Evolutionary conservation across 30 jellyfish, hydroid and myxozoan species (phyloP).

Genomic region (Cassiopea andromeda): DNA sequence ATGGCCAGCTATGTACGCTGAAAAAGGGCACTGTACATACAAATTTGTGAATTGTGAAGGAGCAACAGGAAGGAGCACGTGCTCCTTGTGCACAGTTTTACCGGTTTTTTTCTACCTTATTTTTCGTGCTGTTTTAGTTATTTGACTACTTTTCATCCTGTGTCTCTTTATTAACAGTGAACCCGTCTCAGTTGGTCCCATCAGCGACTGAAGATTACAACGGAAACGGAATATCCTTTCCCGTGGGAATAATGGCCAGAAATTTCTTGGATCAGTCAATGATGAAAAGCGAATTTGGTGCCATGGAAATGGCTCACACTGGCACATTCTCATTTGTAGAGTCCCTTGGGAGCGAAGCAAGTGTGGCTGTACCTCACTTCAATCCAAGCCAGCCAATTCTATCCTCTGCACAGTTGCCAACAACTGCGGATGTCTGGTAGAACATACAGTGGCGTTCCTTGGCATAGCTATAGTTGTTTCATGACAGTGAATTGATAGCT

Average conservation of each 20-base stretch:
- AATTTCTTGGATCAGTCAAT: slow-evolving; percentile 58
- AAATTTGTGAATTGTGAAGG: too few relatives aligned
- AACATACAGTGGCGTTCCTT: background rate
- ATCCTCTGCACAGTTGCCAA: slow-evolving; percentile 45
- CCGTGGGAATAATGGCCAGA: slow-evolving; percentile 49
- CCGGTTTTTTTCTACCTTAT: background rate
- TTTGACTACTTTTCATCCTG: background rate
- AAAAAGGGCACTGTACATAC: too few relatives aligned
- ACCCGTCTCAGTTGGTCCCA: slow-evolving; percentile 49
- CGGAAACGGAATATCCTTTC: slow-evolving; percentile 55
- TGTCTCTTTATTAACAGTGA: background rate
- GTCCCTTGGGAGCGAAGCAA: slow-evolving; percentile 42
- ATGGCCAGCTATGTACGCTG: too few relatives aligned
- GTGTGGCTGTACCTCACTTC: slow-evolving; percentile 27
- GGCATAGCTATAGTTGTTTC: background rate
- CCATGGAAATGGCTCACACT: slow-evolving; percentile 49
- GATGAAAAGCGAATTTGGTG: slow-evolving; percentile 54
- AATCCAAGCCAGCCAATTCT: slow-evolving; percentile 41
- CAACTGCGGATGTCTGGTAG: slow-evolving; percentile 49
- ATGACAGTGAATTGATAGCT: background rate
- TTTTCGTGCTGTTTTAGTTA: background rate
- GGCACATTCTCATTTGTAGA: slow-evolving; percentile 74
- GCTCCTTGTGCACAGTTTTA: too few relatives aligned
- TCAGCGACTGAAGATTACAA: slow-evolving; percentile 56
- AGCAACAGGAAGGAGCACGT: too few relatives aligned